Base-by-base conservation (phyloP, 2,113 vertebrate genomes). In the Pagrus major region DNA sequence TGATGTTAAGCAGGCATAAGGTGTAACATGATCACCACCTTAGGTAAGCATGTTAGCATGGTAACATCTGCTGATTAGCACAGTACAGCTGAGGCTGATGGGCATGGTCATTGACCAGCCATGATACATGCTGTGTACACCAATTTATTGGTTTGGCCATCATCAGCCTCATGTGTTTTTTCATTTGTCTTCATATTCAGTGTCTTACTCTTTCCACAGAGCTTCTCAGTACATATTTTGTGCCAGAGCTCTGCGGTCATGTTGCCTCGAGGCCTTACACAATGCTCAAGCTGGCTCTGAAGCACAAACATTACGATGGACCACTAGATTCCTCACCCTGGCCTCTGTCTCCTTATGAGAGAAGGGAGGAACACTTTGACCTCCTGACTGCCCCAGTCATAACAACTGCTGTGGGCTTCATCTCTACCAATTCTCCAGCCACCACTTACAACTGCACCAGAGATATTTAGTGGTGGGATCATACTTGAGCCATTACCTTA, bases 271-370 rank as follows among this genome's bases (percentile, higher is more conserved):
- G 52, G 42, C 47, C 55, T 81, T 78, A 52, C 39, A 66, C 80
- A 86, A 66, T 49, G 72, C 81, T 54, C 52, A 52, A 41, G 51
- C 77, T 42, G 58, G 42, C 77, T 84, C 74, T 65, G 41, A 31
- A 85, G 69, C 70, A 79, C 85, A 92, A 93, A 94, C 80, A 92
- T 94, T 25, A 83, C 87, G 71, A 41, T 54, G 33, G 56, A 46
- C 63, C 80, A 66, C 64, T 42, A 92, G 79, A 93, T 94, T 93
- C 91, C 92, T 89, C 88, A 93, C 76, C 47, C 39, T 52, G 27
- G 68, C 80, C 58, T 78, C 73, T 56, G 59, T 12, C 58, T 69
- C 46, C 11, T 31, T 23, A 51, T 75, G 39, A 80, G 70, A 65
- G 9, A 14, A 59, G 10, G 44, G 29, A 79, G 39, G 55, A 87